Evolutionary conservation across 1,140 invertebrate genomes (phyloP), one percentile per base, ranked within the genome.

Genomic region (Calliopsis andreniformis): DNA sequence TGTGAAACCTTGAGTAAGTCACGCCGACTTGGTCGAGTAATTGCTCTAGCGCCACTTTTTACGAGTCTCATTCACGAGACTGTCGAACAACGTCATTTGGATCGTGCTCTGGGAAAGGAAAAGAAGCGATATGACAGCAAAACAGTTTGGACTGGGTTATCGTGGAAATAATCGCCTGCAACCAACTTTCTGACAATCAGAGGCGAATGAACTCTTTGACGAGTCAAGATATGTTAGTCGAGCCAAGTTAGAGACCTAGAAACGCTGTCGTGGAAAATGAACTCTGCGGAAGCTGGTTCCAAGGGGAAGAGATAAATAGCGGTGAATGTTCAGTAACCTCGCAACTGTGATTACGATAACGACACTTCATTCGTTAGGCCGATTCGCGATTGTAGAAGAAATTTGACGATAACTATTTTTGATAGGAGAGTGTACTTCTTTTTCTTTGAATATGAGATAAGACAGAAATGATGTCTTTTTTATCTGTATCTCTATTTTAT

Each of bases 141-240:
- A 47, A 75, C 28, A 12, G 4, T 4, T 66, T 18, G 51, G 47
- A 47, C 71, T 53, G 58, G 35, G n/a, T 23, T 42, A 72, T 62
- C 69, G 69, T 63, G 69, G 14, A 53, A 53, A 42, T 18, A 35
- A 63, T 72, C 69, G 69, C 35, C 20, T 28, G 18, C 56, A 55
- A 16, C 43, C 45, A 72, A 72, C 47, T 53, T 64, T 32, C 45
- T 43, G 47, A 55, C 69, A 72, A 72, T 7, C 3, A 2, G 20
- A 23, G 56, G 42, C 25, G 45, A 39, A 69, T 53, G 53, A 30
- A 30, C 45, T 30, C 39, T 45, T 30, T 32, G 45, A 6, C 23
- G n/a, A 23, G 35, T 39, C 35, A 39, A 39, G 35, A n/a, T n/a
- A n/a, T n/a, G n/a, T n/a, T n/a, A n/a, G n/a, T n/a, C n/a, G n/a